These are phyloP conservation scores for Girardia tigrina DNA, from an alignment of 2,888 invertebrate species.

Conservation along the genomic window DNA sequence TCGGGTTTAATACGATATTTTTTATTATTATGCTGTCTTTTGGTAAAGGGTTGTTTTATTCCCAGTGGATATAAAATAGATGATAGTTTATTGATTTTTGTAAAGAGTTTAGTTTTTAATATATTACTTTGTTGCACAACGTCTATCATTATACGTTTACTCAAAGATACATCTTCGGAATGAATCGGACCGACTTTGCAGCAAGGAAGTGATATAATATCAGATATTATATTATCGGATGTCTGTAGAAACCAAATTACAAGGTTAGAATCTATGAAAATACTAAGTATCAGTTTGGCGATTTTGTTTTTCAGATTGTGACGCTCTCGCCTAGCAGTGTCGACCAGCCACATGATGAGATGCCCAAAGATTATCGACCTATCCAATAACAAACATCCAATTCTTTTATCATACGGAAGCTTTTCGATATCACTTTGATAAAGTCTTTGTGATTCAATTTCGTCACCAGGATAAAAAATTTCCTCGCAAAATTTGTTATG, in stretches of 20 bases:
- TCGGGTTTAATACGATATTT: not conserved
- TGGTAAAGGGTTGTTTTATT: not conserved
- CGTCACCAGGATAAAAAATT: not conserved
- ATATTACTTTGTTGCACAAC: not conserved
- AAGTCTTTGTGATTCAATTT: not conserved
- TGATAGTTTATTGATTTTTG: not conserved
- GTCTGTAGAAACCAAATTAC: slow-evolving; percentile 9
- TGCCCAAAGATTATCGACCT: not conserved
- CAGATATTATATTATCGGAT: not conserved
- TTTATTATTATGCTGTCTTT: not conserved
- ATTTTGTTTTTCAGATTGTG: not conserved
- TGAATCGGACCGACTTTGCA: not conserved
- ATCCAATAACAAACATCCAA: not conserved
- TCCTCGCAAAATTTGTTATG: not conserved
- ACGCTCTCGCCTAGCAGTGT: not conserved
- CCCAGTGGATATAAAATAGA: not conserved
- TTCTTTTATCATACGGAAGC: not conserved
- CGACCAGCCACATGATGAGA: not conserved
- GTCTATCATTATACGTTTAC: not conserved
- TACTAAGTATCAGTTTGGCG: not conserved
- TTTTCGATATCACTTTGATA: not conserved
- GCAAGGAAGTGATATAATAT: not conserved
- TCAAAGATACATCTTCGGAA: not conserved
- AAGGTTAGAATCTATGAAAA: not conserved
- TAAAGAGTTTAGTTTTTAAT: not conserved